Evolutionary conservation across 2,797 vertebrate genomes (phyloP).

Genomic region (Pampus argenteus): DNA sequence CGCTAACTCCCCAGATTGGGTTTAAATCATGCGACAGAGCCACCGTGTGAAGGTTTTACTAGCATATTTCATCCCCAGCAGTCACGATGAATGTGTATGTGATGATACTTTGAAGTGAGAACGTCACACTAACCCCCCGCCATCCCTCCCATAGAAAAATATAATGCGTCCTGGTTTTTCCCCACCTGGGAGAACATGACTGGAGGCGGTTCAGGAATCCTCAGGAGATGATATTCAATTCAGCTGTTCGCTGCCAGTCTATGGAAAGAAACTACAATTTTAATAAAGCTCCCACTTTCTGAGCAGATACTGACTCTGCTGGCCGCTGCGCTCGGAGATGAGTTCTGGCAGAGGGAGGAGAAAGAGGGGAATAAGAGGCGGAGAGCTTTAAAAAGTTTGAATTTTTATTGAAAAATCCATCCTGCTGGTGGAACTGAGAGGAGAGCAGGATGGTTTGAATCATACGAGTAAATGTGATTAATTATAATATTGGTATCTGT

Average conservation of each 20-base stretch:
- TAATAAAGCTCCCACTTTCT: conserved; percentile 58
- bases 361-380: conserved; percentile 41
- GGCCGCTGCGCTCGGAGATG: conserved; percentile 41
- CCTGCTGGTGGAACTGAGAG: neutral
- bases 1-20: neutral
- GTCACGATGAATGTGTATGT: conserved; percentile 4
- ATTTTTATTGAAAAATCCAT: conserved; percentile 46
- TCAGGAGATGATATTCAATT: conserved; percentile 69
- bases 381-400: conserved; percentile 43
- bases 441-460: neutral
- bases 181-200: conserved; percentile 60
- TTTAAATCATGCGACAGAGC: conserved; percentile 19
- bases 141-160: conserved; percentile 1
- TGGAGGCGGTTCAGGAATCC: conserved; percentile 58
- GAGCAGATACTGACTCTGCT: conserved; percentile 53
- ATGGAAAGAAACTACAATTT: conserved; percentile 40
- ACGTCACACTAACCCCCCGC: neutral
- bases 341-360: conserved; percentile 54
- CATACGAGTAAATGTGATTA: no score
- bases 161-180: conserved; percentile 33
- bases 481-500: no score
- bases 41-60: conserved; percentile 7
- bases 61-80: conserved; percentile 19
- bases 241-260: conserved; percentile 50
- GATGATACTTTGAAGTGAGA: conserved; percentile 46